Base-by-base conservation (phyloP, 2,797 vertebrate species). In the Labeo calbasu region DNA sequence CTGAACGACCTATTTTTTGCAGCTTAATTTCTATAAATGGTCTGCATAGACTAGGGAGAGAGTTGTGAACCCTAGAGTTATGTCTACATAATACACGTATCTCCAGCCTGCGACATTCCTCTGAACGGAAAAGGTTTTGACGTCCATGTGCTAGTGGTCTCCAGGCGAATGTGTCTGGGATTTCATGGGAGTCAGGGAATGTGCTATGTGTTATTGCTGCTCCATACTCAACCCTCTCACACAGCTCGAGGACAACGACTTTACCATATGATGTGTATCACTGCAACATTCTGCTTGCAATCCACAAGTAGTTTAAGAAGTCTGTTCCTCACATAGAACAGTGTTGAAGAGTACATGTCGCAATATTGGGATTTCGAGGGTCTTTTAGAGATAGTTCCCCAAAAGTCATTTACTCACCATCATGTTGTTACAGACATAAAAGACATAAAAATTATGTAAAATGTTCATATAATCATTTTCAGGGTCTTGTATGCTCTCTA, bases 101-200 rank as follows among this genome's bases (percentile, higher is more conserved):
- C 23, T 48, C 11, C n/a, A n/a, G 11, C 50, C 40, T 77, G 73
- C 36, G 73, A 69, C 73, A 77, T 83, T 83, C 73, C 82, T 69
- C 21, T 76, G 5, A 3, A 36, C 25, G 59, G 40, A 72, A 28
- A 32, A 51, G 46, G 13, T 53, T 66, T 51, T 82, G 9, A 23
- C 50, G 2, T 66, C 14, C 23, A 43, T 23, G 61, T 83, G 32
- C 36, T 17, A 11, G n/a, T 51, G 53, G 12, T 68, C 51, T 68
- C 23, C 3, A 32, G 50, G 63, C 0, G 15, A 55, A 25, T 36
- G 57, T 15, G 17, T 55, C n/a, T 77, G 72, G 32, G 63, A 59
- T 77, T 77, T 83, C 12, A 48, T 12, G 3, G 11, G 32, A 71
- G 71, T 43, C 32, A 2, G 13, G n/a, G 55, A 76, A 83, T 83